These are phyloP conservation scores for Cecropterus lyciades DNA, from an alignment of 1,140 invertebrate genomes.

Conservation along the genomic window DNA sequence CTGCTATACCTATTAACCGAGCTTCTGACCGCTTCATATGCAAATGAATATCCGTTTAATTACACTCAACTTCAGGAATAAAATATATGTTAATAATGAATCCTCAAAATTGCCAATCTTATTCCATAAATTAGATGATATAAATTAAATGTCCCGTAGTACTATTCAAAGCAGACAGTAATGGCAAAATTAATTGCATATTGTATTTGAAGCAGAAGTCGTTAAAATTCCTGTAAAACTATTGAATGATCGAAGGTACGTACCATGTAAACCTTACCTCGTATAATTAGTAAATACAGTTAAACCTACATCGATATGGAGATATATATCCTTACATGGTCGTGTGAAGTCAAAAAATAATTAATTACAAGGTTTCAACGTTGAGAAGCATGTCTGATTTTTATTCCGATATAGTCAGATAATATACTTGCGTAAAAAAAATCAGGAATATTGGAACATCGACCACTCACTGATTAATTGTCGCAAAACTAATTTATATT, in stretches of 20 bases:
- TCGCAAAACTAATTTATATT: too few relatives aligned
- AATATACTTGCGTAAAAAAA: too few relatives aligned
- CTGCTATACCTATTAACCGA: slow-evolving; percentile 49
- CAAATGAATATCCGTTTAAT: slow-evolving; percentile 69
- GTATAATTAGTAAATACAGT: too few relatives aligned
- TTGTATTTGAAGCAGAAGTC: slow-evolving; percentile 3
- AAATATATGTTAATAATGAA: slow-evolving; percentile 23
- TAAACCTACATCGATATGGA: too few relatives aligned
- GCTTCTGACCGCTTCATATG: slow-evolving; percentile 51
- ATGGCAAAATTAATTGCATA: slow-evolving; percentile 7
- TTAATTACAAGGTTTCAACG: too few relatives aligned
- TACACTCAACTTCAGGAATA: slow-evolving; percentile 49
- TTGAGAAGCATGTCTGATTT: neutral
- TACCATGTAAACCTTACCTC: neutral
- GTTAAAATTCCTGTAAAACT: slow-evolving; percentile 8
- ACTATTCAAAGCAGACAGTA: slow-evolving; percentile 28
- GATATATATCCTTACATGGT: too few relatives aligned
- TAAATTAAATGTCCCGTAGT: slow-evolving; percentile 12
- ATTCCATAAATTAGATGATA: neutral
- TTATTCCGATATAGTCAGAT: neutral
- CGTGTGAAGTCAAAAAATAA: too few relatives aligned
- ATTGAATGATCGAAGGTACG: slow-evolving; percentile 1
- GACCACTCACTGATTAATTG: too few relatives aligned
- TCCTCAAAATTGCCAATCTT: slow-evolving; percentile 42
- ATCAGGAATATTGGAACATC: too few relatives aligned